These are phyloP conservation scores for Alectoris magna DNA, from an alignment of 2,797 vertebrate species.

Conservation along the genomic window DNA sequence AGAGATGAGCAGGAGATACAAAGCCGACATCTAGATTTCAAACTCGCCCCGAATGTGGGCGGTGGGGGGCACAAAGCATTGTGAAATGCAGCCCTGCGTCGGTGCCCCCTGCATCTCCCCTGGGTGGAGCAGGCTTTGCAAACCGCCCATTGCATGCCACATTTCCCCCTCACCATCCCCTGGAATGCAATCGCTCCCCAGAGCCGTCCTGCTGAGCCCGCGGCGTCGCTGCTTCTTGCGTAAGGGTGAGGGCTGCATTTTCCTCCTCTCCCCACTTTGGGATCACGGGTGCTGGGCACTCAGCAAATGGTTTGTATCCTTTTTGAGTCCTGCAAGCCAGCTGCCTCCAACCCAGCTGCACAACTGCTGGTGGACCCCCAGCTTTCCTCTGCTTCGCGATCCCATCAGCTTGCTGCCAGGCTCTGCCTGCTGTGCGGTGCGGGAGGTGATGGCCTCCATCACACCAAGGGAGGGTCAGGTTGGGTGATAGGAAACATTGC, in stretches of 20 bases:
- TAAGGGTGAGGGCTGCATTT: background rate
- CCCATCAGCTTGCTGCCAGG: background rate
- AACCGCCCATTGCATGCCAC: rapidly evolving
- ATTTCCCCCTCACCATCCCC: rapidly evolving
- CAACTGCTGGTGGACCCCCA: background rate
- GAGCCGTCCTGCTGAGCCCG: rapidly evolving
- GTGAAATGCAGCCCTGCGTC: background rate
- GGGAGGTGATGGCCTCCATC: background rate
- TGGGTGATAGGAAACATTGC: background rate
- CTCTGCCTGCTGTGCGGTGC: background rate
- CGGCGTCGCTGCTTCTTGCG: background rate
- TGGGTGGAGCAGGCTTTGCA: background rate
- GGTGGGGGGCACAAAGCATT: background rate
- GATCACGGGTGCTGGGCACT: too few relatives aligned
- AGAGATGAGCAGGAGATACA: constrained; percentile 68
- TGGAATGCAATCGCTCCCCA: background rate
- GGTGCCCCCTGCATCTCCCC: background rate
- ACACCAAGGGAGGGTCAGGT: background rate
- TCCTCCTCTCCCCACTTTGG: background rate
- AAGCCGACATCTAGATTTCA: background rate
- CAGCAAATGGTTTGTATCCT: too few relatives aligned
- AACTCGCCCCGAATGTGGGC: constrained; percentile 20
- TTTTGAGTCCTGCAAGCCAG: background rate
- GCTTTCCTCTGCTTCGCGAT: background rate
- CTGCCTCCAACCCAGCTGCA: rapidly evolving